phyloP scores from a whole-genome alignment of 1,140 invertebrate species.

The Steinernema feltiae region DNA sequence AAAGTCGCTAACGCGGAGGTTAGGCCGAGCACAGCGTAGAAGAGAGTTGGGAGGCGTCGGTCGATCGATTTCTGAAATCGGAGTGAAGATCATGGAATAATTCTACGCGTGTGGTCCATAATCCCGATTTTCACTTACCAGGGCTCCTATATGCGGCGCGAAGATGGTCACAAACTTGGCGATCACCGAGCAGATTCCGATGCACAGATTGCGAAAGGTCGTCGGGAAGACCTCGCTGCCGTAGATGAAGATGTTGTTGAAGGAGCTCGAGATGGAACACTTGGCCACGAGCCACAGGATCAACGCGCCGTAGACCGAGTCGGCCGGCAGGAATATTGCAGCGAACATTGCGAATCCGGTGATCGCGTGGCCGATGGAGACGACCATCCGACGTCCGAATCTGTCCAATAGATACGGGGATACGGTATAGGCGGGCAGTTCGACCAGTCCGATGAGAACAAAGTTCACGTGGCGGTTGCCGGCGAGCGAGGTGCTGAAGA shows the following conservation, averaged over 20 bases:
- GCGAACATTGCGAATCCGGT: neutral
- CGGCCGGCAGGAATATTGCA: neutral
- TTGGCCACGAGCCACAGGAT: neutral
- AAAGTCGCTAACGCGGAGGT: too few relatives aligned
- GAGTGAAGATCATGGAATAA: too few relatives aligned
- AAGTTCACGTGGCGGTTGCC: conserved; percentile 59
- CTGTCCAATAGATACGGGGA: conserved; percentile 46
- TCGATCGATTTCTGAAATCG: too few relatives aligned
- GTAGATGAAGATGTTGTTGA: neutral
- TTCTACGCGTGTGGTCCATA: too few relatives aligned
- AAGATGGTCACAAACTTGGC: neutral
- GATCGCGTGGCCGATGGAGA: neutral
- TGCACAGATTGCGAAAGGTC: neutral
- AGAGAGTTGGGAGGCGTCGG: too few relatives aligned
- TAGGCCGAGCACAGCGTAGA: too few relatives aligned
- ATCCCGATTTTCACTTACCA: neutral
- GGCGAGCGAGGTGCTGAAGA: conserved; percentile 54
- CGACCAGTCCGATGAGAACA: conserved; percentile 55
- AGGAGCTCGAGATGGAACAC: neutral
- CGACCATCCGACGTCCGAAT: conserved; percentile 44
- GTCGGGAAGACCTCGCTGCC: neutral
- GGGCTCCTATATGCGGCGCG: neutral
- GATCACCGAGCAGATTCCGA: neutral
- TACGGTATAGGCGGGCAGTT: conserved; percentile 53
- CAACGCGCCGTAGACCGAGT: neutral